Evolutionary conservation across 2,888 invertebrate genomes (phyloP).

Genomic region (Heliconius aoede): DNA sequence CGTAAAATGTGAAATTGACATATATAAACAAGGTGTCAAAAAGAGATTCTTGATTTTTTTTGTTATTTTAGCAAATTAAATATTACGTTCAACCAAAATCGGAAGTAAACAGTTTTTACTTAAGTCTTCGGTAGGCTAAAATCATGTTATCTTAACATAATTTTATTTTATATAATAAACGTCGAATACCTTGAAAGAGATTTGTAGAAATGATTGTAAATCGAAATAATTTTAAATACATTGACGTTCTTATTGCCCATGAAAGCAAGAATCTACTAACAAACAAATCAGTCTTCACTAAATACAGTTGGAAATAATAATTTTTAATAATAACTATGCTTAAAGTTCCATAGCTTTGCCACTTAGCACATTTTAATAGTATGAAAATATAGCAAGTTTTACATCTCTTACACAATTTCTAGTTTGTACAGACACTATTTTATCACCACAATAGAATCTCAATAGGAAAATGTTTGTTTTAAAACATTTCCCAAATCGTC

Average conservation of each 20-base stretch:
- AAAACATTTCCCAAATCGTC: slow-evolving; percentile 87
- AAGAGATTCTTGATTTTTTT: neutral
- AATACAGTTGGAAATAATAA: slow-evolving; percentile 6
- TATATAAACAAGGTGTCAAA: neutral
- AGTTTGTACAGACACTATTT: slow-evolving; percentile 11
- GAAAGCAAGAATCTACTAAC: neutral
- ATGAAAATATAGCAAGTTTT: slow-evolving; percentile 33
- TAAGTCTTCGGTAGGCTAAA: neutral
- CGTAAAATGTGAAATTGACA: neutral
- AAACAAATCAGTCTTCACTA: slow-evolving; percentile 33
- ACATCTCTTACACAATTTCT: slow-evolving; percentile 13
- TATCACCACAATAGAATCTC: slow-evolving; percentile 60
- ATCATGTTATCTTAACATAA: no score
- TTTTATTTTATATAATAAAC: neutral
- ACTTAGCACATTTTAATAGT: slow-evolving; percentile 18
- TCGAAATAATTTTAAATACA: neutral
- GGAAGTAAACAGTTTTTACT: neutral
- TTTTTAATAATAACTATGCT: slow-evolving; percentile 19
- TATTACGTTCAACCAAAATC: neutral
- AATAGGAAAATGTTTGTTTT: slow-evolving; percentile 85
- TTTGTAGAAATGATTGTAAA: neutral
- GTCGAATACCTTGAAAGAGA: neutral
- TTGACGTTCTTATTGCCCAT: neutral
- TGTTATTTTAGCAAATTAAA: neutral
- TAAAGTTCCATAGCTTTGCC: slow-evolving; percentile 7